phyloP scores from a whole-genome alignment of 2,797 vertebrate species.

The Tokudaia muenninki region DNA sequence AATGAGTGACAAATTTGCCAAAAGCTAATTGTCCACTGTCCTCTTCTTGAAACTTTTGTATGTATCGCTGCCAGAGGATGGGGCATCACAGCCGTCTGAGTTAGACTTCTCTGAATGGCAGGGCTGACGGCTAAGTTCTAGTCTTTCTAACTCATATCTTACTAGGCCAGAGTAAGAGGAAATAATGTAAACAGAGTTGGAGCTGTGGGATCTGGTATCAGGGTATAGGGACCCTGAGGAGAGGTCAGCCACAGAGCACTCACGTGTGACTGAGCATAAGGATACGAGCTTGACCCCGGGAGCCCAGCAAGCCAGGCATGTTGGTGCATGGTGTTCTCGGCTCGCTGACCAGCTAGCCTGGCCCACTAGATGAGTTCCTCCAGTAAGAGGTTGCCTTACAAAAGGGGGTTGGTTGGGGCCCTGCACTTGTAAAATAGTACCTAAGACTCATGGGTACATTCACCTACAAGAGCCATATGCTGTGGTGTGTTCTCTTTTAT shows the following conservation, averaged over 20 bases:
- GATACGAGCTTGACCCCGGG: not conserved
- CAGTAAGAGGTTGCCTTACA: not conserved
- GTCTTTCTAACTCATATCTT: not conserved
- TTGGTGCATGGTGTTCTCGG: not conserved
- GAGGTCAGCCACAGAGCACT: not conserved
- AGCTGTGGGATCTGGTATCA: not conserved
- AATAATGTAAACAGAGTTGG: not conserved
- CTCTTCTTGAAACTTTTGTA: not conserved
- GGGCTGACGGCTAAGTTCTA: not conserved
- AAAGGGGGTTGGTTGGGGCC: fast-evolving
- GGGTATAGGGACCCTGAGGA: not conserved
- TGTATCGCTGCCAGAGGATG: not conserved
- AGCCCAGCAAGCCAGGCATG: not conserved
- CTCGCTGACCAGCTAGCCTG: not conserved
- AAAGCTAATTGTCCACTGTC: not conserved
- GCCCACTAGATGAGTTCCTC: not conserved
- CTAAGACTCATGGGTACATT: not conserved
- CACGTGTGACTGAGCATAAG: not conserved
- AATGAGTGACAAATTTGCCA: not conserved
- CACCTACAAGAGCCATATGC: not conserved
- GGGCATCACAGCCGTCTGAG: not conserved
- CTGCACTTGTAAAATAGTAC: not conserved
- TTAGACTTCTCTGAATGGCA: not conserved
- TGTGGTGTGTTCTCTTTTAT: not conserved
- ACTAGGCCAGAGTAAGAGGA: not conserved